Evolutionary conservation across 1,140 invertebrate genomes (phyloP).

Genomic region (Euschistus heros): DNA sequence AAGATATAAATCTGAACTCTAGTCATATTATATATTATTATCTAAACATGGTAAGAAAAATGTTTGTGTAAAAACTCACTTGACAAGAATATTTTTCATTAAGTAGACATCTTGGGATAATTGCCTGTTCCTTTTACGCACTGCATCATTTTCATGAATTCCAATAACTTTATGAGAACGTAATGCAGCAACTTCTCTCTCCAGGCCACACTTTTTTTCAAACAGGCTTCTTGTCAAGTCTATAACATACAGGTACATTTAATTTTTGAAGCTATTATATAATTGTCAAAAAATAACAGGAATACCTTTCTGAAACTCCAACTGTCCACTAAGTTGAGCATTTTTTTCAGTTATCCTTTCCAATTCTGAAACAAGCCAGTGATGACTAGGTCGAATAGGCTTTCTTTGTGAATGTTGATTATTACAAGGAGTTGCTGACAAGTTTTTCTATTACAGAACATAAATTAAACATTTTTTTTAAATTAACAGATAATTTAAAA

Average conservation of each 20-base stretch:
- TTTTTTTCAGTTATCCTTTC: neutral
- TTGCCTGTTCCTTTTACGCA: neutral
- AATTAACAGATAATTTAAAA: too few species aligned
- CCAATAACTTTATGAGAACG: neutral
- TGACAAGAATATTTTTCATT: conserved; percentile 15
- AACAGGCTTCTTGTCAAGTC: conserved; percentile 1
- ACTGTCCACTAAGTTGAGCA: neutral
- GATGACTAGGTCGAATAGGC: neutral
- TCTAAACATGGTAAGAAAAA: neutral
- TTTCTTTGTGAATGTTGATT: neutral
- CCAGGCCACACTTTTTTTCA: neutral
- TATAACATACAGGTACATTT: neutral
- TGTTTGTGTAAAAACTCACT: neutral
- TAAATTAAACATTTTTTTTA: too few species aligned
- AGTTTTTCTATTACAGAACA: too few species aligned
- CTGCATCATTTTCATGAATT: conserved; percentile 1
- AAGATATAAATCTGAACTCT: too few species aligned
- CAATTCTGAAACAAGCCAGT: neutral
- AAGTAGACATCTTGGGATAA: conserved; percentile 4
- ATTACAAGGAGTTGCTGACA: too few species aligned
- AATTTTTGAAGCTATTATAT: neutral
- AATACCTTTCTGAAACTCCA: conserved; percentile 1
- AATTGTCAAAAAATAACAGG: neutral
- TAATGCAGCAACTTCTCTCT: neutral
- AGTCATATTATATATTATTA: neutral